Conservation (phyloP, 2,113 vertebrate species). For the Dromaius novaehollandiae region DNA sequence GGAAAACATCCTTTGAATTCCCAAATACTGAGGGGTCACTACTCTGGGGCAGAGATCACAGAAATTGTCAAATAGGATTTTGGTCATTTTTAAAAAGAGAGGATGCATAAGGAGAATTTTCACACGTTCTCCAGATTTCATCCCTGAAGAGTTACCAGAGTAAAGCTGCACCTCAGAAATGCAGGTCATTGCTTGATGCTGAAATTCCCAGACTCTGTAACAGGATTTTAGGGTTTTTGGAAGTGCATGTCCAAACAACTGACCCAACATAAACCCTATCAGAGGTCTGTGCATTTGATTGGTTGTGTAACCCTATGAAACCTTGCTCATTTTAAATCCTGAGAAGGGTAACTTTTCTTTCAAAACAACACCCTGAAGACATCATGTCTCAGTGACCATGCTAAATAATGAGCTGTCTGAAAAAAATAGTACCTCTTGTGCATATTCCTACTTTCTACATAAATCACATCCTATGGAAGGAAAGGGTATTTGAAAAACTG, state of each 20-base stretch:
- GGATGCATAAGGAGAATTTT: background rate
- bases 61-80: background rate
- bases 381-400: background rate
- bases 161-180: background rate
- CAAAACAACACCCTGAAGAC: background rate
- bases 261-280: background rate
- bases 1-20: background rate
- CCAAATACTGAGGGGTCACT: background rate
- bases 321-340: background rate
- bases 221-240: background rate
- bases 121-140: background rate
- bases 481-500: slow-evolving; percentile 5
- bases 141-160: background rate
- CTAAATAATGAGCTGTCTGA: background rate
- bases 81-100: background rate
- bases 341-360: background rate
- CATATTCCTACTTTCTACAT: background rate
- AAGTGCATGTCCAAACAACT: background rate
- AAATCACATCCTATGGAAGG: background rate
- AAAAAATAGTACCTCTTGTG: background rate
- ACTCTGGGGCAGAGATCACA: background rate
- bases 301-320: background rate
- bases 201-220: background rate
- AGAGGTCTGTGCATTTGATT: background rate
- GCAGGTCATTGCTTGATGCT: background rate